These are phyloP conservation scores for Thunnus maccoyii DNA, from an alignment of 2,113 vertebrate species.

Conservation along the genomic window DNA sequence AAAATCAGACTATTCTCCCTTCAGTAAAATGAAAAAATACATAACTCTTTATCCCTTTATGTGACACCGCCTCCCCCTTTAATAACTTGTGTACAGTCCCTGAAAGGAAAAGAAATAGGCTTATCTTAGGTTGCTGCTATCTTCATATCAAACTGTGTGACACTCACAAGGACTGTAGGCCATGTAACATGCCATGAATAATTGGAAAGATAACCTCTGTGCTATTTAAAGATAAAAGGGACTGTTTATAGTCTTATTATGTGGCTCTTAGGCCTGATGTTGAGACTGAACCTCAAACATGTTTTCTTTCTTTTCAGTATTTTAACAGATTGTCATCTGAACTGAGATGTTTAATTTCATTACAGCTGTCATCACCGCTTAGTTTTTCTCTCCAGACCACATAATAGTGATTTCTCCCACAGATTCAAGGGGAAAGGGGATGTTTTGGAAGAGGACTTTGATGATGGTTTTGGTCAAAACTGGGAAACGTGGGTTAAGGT, in stretches of 20 bases:
- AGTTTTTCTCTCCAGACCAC: background rate
- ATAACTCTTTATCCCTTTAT: too few species aligned
- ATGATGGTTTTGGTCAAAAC: slow-evolving; percentile 8
- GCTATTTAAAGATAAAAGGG: background rate
- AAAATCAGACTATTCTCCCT: too few species aligned
- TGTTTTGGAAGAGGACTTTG: slow-evolving; percentile 7
- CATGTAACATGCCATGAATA: background rate
- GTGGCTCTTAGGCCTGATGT: too few species aligned
- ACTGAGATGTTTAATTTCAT: background rate
- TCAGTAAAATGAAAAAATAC: too few species aligned
- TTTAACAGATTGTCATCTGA: too few species aligned
- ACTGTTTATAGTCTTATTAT: too few species aligned
- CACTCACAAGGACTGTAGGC: background rate
- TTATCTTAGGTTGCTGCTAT: too few species aligned
- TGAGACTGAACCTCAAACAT: too few species aligned
- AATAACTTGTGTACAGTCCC: too few species aligned
- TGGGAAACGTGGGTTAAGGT: slow-evolving; percentile 7
- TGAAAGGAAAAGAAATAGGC: too few species aligned
- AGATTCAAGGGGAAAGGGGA: background rate
- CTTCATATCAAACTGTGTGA: too few species aligned
- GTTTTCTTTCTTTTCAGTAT: background rate
- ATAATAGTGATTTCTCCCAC: background rate
- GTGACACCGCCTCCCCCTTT: too few species aligned
- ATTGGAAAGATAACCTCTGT: background rate
- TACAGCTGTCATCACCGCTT: background rate